phyloP scores from a whole-genome alignment of 2,113 vertebrate species.

The Neoarius graeffei region DNA sequence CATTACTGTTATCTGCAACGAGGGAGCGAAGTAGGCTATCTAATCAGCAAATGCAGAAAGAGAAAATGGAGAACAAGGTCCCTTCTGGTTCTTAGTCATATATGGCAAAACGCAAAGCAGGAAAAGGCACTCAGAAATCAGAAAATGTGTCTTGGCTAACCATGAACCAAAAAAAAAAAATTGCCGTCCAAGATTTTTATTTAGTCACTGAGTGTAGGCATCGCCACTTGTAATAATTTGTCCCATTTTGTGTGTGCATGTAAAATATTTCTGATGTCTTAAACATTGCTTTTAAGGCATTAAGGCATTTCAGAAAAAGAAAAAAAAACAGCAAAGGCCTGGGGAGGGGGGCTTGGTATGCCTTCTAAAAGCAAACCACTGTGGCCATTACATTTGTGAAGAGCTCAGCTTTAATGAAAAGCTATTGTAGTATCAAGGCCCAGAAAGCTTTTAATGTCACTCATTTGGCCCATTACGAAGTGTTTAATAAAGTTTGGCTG shows the following conservation, averaged over 20 bases:
- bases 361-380: slow-evolving; percentile 11
- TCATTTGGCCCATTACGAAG: slow-evolving; percentile 62
- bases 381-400: slow-evolving; percentile 38
- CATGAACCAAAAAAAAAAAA: neutral
- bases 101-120: neutral
- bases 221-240: neutral
- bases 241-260: neutral
- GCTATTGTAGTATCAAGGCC: slow-evolving; percentile 50
- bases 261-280: slow-evolving; percentile 12
- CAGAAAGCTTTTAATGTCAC: slow-evolving; percentile 60
- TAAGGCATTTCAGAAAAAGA: neutral
- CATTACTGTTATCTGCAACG: slow-evolving; percentile 72
- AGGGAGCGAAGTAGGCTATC: slow-evolving; percentile 55
- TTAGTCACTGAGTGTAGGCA: neutral
- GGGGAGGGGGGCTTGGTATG: slow-evolving; percentile 6
- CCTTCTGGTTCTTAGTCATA: slow-evolving; percentile 13
- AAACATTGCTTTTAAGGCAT: slow-evolving; percentile 13
- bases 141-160: neutral
- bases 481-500: slow-evolving; percentile 61
- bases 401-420: slow-evolving; percentile 59
- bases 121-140: neutral
- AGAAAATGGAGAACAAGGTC: slow-evolving; percentile 30
- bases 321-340: neutral
- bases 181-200: neutral
- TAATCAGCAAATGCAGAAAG: slow-evolving; percentile 56